phyloP scores from a whole-genome alignment of 64 coral and sea anemone species.

The Platygyra sinensis region DNA sequence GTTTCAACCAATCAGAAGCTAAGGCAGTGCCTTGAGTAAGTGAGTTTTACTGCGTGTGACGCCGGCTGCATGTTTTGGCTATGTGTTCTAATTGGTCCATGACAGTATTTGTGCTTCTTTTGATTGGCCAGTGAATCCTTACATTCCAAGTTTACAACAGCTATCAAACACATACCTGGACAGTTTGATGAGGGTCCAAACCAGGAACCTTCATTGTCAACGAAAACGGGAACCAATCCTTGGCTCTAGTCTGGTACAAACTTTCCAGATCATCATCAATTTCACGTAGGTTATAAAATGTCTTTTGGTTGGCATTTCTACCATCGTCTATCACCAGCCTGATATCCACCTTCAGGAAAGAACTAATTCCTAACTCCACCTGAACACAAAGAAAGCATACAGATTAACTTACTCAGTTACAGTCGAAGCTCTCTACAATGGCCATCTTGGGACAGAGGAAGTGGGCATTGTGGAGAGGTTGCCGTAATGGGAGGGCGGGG shows the following conservation, averaged over 20 bases:
- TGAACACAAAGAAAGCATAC: constrained; percentile 15
- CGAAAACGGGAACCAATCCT: constrained; percentile 86
- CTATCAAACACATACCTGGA: constrained; percentile 30
- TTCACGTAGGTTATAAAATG: constrained; percentile 33
- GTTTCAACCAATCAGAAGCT: background rate
- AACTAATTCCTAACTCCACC: constrained; percentile 52
- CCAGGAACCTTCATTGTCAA: constrained; percentile 74
- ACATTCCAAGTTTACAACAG: no score
- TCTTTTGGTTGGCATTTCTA: constrained; percentile 50
- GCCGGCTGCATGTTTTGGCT: no score
- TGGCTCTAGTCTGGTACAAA: constrained; percentile 63
- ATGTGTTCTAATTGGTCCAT: no score
- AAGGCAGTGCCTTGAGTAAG: no score
- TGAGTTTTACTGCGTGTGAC: no score
- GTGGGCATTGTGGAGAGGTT: no score
- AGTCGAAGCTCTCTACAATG: no score
- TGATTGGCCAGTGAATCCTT: no score
- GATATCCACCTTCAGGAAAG: constrained; percentile 70
- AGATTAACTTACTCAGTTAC: no score
- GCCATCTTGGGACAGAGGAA: no score
- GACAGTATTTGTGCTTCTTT: no score
- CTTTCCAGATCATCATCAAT: constrained; percentile 76
- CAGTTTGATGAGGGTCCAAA: constrained; percentile 72
- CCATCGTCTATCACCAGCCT: constrained; percentile 69
- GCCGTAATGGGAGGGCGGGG: no score